phyloP scores from a whole-genome alignment of 2,888 invertebrate species.

The Rhingia campestris region DNA sequence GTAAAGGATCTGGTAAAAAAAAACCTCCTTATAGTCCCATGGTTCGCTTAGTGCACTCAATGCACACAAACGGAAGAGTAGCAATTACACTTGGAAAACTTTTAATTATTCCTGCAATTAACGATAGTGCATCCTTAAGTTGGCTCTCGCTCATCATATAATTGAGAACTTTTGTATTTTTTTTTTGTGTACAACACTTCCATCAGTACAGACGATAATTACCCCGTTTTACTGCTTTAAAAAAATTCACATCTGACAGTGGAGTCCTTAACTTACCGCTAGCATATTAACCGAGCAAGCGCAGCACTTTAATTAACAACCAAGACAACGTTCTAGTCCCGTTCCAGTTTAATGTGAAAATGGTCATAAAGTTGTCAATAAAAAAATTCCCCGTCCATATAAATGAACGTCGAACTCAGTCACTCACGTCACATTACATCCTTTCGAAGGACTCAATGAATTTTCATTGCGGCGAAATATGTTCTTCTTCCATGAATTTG shows the following conservation, averaged over 20 bases:
- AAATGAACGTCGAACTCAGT: background rate
- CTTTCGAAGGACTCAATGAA: constrained; percentile 1
- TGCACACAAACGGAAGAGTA: background rate
- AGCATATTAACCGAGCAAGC: background rate
- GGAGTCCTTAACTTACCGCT: background rate
- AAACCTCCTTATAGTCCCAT: background rate
- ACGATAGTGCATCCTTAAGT: constrained; percentile 34
- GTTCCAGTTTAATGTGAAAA: constrained; percentile 1
- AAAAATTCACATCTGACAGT: background rate
- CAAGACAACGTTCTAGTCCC: constrained; percentile 10
- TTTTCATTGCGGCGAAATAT: constrained; percentile 19
- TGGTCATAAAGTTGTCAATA: constrained; percentile 25
- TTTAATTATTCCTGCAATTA: constrained; percentile 43
- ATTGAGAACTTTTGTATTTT: constrained; percentile 21
- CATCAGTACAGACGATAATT: constrained; percentile 12
- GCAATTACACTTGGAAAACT: constrained; percentile 10
- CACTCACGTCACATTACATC: background rate
- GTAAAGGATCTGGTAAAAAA: background rate
- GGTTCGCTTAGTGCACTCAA: background rate
- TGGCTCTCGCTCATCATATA: background rate
- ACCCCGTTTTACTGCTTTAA: background rate
- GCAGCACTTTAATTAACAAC: constrained; percentile 24
- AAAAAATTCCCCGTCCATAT: constrained; percentile 6
- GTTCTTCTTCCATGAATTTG: constrained; percentile 4
- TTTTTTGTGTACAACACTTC: background rate